Evolutionary conservation across 1,140 invertebrate species (phyloP), one percentile per base, ranked within the genome.

Genomic region (Neotoxoptera formosana): DNA sequence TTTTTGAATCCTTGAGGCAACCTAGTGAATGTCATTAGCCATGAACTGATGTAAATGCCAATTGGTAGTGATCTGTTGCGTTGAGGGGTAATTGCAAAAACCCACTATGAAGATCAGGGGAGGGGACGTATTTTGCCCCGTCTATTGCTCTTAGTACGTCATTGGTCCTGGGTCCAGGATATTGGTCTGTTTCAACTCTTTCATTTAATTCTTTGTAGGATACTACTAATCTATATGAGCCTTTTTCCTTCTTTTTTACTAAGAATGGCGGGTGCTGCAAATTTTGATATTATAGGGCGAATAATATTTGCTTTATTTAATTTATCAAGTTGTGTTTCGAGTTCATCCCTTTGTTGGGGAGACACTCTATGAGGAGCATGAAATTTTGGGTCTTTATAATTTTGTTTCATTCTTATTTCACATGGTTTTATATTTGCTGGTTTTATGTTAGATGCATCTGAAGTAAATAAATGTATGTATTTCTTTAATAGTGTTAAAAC

Each of bases 151-250:
- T 20, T 20, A 56, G 21, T 56, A 56, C 2, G 20, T 56, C 53
- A 7, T 7, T 56, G 14, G 53, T 56, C 14, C 53, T 56, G 20
- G 53, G 53, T 48, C 3, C 1, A 41, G 41, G 41, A 4, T 41
- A 41, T 41, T 41, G 41, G 41, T 41, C 41, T 41, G 41, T 41
- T n/a, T 94, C 45, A 25, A 94, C 94, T 9, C 86, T 48, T 1
- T 94, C 90, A 93, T 95, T 95, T 41, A 95, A 45, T 34, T 89
- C n/a, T 36, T 90, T 90, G 17, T 60, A 60, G 11, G 89, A 90
- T 8, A 90, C 53, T 4, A 90, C 53, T 30, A 90, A 34, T 8
- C 89, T 34, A 30, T 56, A 67, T 14, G 41, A 7, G 7, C 30
- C 30, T 76, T 76, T 67, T 45, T 91, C 89, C 30, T 91, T 91